A percentile compares a stretch with the other conserved stretches of the same genome.
Evolutionary conservation across 2,113 vertebrate genomes (phyloP).

Genomic region (Cyprinodon variegatus): DNA sequence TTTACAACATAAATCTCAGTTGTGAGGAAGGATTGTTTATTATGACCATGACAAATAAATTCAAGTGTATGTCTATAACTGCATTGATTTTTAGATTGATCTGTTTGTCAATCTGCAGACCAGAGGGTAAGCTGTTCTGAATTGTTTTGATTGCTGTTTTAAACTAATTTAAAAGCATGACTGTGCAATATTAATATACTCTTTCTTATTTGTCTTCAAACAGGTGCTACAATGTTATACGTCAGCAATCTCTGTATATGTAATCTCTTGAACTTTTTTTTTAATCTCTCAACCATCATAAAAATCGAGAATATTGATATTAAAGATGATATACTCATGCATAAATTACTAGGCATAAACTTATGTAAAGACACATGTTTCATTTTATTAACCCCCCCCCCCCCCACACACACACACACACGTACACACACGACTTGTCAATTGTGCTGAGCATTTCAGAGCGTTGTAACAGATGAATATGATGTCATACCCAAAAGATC

Average conservation of each 20-base stretch:
- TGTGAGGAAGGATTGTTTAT: background rate
- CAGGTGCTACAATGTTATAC: background rate
- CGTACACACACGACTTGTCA: no score
- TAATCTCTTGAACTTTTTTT: background rate
- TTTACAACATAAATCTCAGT: background rate
- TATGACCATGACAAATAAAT: background rate
- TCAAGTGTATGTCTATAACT: background rate
- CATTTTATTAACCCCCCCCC: no score
- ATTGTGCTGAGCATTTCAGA: no score
- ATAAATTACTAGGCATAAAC: background rate
- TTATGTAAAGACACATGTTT: no score
- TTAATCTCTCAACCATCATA: background rate
- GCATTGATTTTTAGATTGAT: background rate
- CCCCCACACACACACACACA: no score
- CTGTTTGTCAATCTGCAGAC: background rate
- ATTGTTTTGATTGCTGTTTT: background rate
- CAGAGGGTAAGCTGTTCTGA: background rate
- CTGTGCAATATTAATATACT: background rate
- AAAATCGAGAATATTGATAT: background rate
- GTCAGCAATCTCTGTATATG: no score
- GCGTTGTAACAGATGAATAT: no score
- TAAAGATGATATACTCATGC: background rate
- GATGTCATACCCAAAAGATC: no score
- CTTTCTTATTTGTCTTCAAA: background rate
- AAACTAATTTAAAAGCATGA: background rate